Evolutionary conservation across 2,797 vertebrate species (phyloP).

Genomic region (Picus viridis): DNA sequence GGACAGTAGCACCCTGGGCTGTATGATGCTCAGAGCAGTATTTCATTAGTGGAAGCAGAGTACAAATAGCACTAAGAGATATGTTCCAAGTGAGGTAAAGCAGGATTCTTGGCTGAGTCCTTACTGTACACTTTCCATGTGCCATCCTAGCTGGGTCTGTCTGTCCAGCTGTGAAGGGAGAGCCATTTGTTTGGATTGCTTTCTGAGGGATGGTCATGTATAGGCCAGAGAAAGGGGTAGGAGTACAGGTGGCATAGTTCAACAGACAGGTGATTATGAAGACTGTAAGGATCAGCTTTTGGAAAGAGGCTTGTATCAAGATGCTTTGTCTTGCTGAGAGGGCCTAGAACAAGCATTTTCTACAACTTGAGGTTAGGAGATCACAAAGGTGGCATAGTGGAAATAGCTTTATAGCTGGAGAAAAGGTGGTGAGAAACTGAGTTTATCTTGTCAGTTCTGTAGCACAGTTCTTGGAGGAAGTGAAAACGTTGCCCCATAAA

Average conservation of each 20-base stretch:
- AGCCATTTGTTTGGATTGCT: not conserved
- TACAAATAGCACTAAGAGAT: not conserved
- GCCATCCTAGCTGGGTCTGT: not conserved
- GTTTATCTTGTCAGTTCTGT: not conserved
- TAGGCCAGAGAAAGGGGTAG: not conserved
- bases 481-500: not conserved
- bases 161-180: not conserved
- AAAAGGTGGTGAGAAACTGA: not conserved
- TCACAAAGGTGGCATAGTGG: not conserved
- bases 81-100: not conserved
- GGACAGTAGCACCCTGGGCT: not conserved
- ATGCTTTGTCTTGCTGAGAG: not conserved
- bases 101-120: not conserved
- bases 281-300: not conserved
- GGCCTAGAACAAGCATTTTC: not conserved
- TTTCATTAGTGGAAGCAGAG: not conserved
- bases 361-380: not conserved
- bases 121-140: not conserved
- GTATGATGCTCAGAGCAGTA: not conserved
- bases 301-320: not conserved
- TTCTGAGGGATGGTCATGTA: not conserved
- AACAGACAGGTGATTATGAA: not conserved
- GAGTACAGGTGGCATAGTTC: not conserved
- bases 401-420: conserved; percentile 1
- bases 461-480: not conserved